Evolutionary conservation across 2,113 vertebrate species (phyloP).

Genomic region (Dasypus novemcinctus): DNA sequence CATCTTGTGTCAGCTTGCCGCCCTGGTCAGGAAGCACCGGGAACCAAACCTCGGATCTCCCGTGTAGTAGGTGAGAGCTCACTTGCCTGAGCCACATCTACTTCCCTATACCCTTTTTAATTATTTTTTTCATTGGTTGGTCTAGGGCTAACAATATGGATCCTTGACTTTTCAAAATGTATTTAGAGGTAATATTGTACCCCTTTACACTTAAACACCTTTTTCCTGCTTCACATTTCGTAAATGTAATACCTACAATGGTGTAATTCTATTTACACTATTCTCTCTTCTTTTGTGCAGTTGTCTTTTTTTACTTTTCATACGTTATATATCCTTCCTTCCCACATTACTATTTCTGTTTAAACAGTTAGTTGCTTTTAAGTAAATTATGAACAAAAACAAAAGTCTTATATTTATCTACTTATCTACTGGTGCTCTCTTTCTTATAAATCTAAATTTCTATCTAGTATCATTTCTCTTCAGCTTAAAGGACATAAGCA

Average conservation of each 20-base stretch:
- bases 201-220: background rate
- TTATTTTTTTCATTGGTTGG: background rate
- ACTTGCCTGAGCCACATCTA: too few species aligned
- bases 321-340: background rate
- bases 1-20: too few species aligned
- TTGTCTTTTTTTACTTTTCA: slow-evolving; percentile 17
- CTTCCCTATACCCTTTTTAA: background rate
- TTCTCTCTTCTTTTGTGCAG: background rate
- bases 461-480: background rate
- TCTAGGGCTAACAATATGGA: background rate
- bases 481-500: background rate
- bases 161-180: slow-evolving; percentile 19
- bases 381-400: background rate
- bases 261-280: background rate
- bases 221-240: background rate
- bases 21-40: too few species aligned
- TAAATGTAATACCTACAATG: background rate
- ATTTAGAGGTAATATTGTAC: background rate
- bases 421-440: slow-evolving; percentile 9
- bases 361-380: background rate
- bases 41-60: too few species aligned
- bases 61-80: too few species aligned
- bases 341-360: background rate
- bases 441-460: slow-evolving; percentile 8
- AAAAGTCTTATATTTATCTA: background rate